Base-by-base conservation (phyloP, 2,888 invertebrate genomes). In the Diloba caeruleocephala region DNA sequence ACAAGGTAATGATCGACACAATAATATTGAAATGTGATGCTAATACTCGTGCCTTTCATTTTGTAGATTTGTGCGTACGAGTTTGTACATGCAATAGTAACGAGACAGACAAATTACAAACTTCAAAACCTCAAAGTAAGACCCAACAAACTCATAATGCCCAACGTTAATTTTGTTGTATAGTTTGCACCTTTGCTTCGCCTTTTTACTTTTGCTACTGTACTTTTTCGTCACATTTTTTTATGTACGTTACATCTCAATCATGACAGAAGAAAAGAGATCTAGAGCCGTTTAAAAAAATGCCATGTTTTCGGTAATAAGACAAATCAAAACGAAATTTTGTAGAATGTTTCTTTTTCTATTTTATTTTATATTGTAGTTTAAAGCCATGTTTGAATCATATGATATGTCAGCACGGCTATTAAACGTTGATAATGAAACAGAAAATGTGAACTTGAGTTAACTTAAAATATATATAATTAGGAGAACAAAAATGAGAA, bases 1-100 rank as follows among this genome's bases (percentile, higher is more conserved):
- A 85, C 81, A 88, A 89, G 88, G 86, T 88, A 87, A 87, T 86
- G 79, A 82, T 80, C 74, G 78, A 83, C 77, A 79, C 72, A 76
- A 64, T 68, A 61, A 73, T 79, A 76, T 78, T 79, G 66, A 74
- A 83, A 79, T 87, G 89, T 89, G 87, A 90, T 89, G 87, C 78
- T 71, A 52, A 54, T 60, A 44, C 50, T 46, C 43, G 42, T 43
- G 64, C 38, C 56, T 44, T 58, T 58, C 62, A 51, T 42, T 41
- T 44, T 14, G 38, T 38, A 48, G n/a, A 58, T 63, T 65, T 68
- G 71, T 71, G 69, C 59, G 50, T 43, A 60, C 58, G 51, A 41
- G 41, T 49, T 26, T 14, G 39, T 48, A 31, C 26, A 31, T 25
- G 58, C 44, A 28, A 38, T 23, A 29, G 37, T 45, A 21, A 33